Evolutionary conservation across 1,140 invertebrate genomes (phyloP), one percentile per base, ranked within the genome.

Genomic region (Drosophila elegans): DNA sequence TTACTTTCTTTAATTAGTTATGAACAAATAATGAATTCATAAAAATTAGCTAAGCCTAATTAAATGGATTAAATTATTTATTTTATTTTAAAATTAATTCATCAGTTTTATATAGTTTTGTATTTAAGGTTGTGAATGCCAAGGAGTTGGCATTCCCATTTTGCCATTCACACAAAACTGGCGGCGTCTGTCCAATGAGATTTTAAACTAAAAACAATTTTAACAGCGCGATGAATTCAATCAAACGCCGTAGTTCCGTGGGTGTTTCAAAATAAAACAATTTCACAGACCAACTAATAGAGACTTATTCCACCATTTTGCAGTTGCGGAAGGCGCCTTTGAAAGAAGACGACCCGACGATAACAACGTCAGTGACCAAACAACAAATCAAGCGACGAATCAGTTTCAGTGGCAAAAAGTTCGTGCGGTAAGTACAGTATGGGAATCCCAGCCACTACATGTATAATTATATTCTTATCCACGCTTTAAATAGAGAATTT

Each of bases 371-470:
- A 4, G 25, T 53, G 4, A 32, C 9, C 29, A 51, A 51, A 34
- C 48, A 51, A 34, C 45, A 53, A 6, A 75, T 64, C 12, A 82
- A 67, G 51, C 80, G 84, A 53, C 83, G 83, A 49, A 86, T 88
- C 46, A 88, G 83, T 60, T 88, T 88, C 38, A 80, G 80, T 42
- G 84, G 66, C 25, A 88, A 89, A n/a, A 88, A 88, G 21, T 83
- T 67, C 29, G 62, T 88, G 13, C 29, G 83, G 80, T 84, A 61
- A 41, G 67, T 71, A 41, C 10, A 45, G 52, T 13, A 25, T 41
- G 9, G 21, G 39, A 38, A 13, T 48, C 0, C 0, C 34, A 36
- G 2, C 5, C 3, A 2, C 11, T 13, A 9, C 13, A n/a, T 34
- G 3, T 16, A 1, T 12, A 7, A 4, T n/a, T n/a, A 5, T 16